Evolutionary conservation across 2,113 vertebrate species (phyloP), one percentile per base, ranked within the genome.

Genomic region (Uria aalge): DNA sequence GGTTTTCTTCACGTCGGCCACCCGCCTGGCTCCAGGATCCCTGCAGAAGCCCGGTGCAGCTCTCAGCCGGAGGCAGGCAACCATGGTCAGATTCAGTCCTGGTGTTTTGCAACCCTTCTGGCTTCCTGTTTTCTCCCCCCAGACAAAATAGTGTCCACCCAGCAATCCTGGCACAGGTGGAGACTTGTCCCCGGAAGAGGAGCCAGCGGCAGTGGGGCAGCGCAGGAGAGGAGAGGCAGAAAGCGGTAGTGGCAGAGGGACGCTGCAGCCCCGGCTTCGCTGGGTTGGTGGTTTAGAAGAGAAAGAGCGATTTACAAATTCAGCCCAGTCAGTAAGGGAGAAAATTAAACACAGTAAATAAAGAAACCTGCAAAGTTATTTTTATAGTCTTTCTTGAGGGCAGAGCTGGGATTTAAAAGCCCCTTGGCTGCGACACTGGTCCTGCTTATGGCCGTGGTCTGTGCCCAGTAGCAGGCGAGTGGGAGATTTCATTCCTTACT

Each of bases 211-310:
- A 1, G 5, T 15, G 36, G 40, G 24, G 38, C 52, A 55, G 91
- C 16, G 5, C 8, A 6, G 53, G 62, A 20, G 21, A 6, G 0
- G 2, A 52, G 47, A 85, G 59, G 41, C 63, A 43, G 50, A 27
- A 48, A 12, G 15, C 9, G 43, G 11, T 2, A 6, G 72, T 30
- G 38, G 45, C 27, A 63, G 68, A 50, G 64, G 36, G n/a, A 18
- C 16, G 0, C 0, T n/a, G 38, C 72, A 40, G 18, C 60, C 18
- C 10, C 2, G 4, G 16, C 57, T n/a, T 69, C 0, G 0, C 52
- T 15, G n/a, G 5, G 21, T 7, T n/a, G 41, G 18, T 0, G 2
- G 29, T 17, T 52, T 62, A 27, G 57, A 32, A 56, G 22, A 63
- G 48, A 38, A 75, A 68, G 34, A 85, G 27, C 6, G 13, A n/a